Evolutionary conservation across 2,113 vertebrate genomes (phyloP), one percentile per base, ranked within the genome.

Genomic region (Laterallus jamaicensis): DNA sequence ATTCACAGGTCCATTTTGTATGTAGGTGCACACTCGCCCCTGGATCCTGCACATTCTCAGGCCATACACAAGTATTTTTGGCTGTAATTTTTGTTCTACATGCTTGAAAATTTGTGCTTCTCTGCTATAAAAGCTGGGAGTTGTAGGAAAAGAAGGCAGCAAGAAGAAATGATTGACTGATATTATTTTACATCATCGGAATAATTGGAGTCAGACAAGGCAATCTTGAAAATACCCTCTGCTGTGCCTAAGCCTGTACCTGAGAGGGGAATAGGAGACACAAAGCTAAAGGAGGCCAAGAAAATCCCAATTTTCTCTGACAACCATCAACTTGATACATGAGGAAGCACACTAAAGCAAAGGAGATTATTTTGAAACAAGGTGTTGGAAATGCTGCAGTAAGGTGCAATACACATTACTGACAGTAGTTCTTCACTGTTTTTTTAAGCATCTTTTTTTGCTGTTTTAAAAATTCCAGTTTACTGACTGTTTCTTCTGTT

Each of bases 341-440:
- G 15, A 63, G 13, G 47, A 81, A 75, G 13, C 19, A 55, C 8
- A 19, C 59, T 26, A 68, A 67, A 26, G 5, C 19, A n/a, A 47
- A 83, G 20, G 40, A 74, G 12, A 39, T 35, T 28, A 10, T 56
- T 25, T 47, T 73, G 35, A 63, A 82, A 52, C 0, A 1, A 82
- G 16, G 3, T 3, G 0, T 10, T 79, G 35, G 32, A 88, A 85
- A 62, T 22, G 0, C 31, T 74, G 15, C 11, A 8, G 62, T 87
- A 74, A 70, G 10, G 56, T 78, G 21, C 28, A 66, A 42, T 3
- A 68, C 68, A 44, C 17, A 1, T 47, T 64, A 17, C 19, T 60
- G 40, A 73, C 32, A 70, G 28, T 24, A 37, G 19, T 22, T 81
- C 19, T 42, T 31, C 7, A 32, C 0, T 0, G 13, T 19, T 25